phyloP scores from a whole-genome alignment of 2,888 invertebrate genomes.

The Limenitis camilla region DNA sequence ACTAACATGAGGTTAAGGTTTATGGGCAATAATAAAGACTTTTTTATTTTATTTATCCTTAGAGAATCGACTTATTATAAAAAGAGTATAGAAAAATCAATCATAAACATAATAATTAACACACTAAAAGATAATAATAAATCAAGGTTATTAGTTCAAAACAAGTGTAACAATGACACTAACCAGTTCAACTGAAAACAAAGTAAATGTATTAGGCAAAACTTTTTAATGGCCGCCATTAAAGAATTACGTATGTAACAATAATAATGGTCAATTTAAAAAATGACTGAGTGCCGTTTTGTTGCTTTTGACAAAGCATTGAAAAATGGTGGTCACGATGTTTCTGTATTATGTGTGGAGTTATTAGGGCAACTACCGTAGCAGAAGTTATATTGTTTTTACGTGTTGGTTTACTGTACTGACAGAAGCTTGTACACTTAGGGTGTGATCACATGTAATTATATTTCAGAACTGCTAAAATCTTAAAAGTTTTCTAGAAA shows the following conservation, averaged over 20 bases:
- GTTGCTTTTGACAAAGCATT: conserved; percentile 24
- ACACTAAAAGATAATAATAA: background rate
- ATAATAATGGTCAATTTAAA: conserved; percentile 25
- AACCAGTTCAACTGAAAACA: background rate
- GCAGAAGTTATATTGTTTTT: conserved; percentile 50
- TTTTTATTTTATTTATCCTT: too few species aligned
- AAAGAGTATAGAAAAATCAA: too few species aligned
- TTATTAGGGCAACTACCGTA: conserved; percentile 47
- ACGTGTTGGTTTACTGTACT: conserved; percentile 7
- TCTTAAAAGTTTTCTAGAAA: too few species aligned
- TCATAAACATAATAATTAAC: too few species aligned
- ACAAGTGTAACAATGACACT: background rate
- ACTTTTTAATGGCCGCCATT: conserved; percentile 4
- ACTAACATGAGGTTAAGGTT: too few species aligned
- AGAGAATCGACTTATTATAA: too few species aligned
- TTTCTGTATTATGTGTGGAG: conserved; percentile 17
- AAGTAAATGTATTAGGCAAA: conserved; percentile 2
- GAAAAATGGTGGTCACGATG: conserved; percentile 25
- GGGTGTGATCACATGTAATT: background rate
- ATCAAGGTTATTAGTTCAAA: background rate
- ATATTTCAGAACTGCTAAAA: too few species aligned
- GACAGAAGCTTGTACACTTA: conserved; percentile 8
- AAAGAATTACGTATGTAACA: conserved; percentile 7
- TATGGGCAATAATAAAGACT: too few species aligned
- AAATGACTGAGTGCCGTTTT: conserved; percentile 23